phyloP scores from a whole-genome alignment of 2,888 invertebrate species.

The Polydrusus cervinus region DNA sequence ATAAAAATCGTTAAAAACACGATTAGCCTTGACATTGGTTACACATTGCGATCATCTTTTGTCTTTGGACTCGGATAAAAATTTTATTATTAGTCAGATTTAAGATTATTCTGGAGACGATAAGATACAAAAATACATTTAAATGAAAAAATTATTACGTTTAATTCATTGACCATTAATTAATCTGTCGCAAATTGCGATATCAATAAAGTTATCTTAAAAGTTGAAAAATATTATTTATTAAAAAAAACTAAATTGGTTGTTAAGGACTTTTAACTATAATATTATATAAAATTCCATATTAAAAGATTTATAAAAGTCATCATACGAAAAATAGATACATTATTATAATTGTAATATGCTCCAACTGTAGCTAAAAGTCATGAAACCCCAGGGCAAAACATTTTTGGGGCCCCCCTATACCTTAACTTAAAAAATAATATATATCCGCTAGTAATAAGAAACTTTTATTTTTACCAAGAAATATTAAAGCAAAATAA shows the following conservation, averaged over 20 bases:
- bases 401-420: too few species aligned
- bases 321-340: too few species aligned
- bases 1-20: slow-evolving; percentile 30
- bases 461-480: too few species aligned
- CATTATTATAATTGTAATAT: too few species aligned
- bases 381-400: too few species aligned
- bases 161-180: neutral
- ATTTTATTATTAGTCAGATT: slow-evolving; percentile 32
- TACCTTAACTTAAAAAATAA: too few species aligned
- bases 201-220: slow-evolving; percentile 7
- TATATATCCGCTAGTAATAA: too few species aligned
- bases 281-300: too few species aligned
- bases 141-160: neutral
- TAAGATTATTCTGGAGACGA: slow-evolving; percentile 17
- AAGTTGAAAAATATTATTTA: slow-evolving; percentile 12
- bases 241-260: neutral
- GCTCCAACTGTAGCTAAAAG: too few species aligned
- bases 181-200: slow-evolving; percentile 4
- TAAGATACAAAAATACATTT: slow-evolving; percentile 15
- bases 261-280: neutral
- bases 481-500: too few species aligned
- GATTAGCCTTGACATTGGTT: slow-evolving; percentile 29
- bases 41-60: slow-evolving; percentile 20
- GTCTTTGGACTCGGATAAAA: slow-evolving; percentile 20
- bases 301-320: too few species aligned